Conservation (phyloP, 1,140 invertebrate species). For the Globodera rostochiensis region DNA sequence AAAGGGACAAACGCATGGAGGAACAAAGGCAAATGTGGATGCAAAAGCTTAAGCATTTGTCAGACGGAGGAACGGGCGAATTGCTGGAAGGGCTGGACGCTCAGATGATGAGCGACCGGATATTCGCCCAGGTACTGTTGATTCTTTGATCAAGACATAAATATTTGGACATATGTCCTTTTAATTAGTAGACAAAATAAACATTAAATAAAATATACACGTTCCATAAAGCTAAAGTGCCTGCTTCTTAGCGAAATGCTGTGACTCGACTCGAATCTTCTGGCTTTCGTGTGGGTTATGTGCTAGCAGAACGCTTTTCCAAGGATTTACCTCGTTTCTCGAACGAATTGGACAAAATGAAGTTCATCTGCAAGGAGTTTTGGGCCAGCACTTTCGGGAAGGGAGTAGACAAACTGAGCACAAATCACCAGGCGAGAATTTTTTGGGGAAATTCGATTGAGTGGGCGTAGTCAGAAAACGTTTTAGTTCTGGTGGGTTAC, state of each 20-base stretch:
- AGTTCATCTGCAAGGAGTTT: conserved; percentile 98
- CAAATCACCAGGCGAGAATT: conserved; percentile 82
- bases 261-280: conserved; percentile 60
- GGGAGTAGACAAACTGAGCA: conserved; percentile 95
- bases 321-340: conserved; percentile 90
- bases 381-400: conserved; percentile 95
- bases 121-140: conserved; percentile 56
- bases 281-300: conserved; percentile 58
- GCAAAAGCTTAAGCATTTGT: conserved; percentile 35
- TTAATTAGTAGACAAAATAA: not conserved
- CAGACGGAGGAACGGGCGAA: not conserved
- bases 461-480: too few species aligned
- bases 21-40: conserved; percentile 41
- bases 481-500: too few species aligned
- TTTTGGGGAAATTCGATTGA: too few species aligned
- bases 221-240: not conserved
- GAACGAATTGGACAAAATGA: conserved; percentile 95
- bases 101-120: conserved; percentile 37
- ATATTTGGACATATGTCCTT: conserved; percentile 7
- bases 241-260: conserved; percentile 56
- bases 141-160: conserved; percentile 5
- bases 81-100: conserved; percentile 34
- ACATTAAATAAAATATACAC: not conserved
- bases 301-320: conserved; percentile 69
- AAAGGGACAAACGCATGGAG: conserved; percentile 45